Base-by-base conservation (phyloP, 2,888 invertebrate genomes). In the Nymphalis c-album region DNA sequence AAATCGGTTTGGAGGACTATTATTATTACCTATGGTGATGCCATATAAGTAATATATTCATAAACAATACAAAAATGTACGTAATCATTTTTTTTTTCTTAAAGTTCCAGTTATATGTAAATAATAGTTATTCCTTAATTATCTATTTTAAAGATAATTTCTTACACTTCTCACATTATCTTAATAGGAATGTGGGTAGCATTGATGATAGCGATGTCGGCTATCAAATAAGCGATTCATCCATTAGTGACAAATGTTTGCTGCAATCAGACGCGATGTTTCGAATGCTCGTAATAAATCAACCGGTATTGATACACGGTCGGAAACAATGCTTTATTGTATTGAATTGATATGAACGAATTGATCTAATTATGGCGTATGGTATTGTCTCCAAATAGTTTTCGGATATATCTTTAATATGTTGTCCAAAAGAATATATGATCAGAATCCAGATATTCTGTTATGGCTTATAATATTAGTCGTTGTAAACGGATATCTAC, bases 231-330 rank as follows among this genome's bases (percentile, higher is more conserved):
- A 73, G 71, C 73, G 74, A 72, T 74, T 71, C 68, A 67, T 70
- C 73, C 71, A 76, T 76, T 75, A 75, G 74, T 74, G 72, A 73
- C 75, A 72, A 76, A 74, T 71, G 73, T 70, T 72, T 64, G 73
- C 65, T 74, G 69, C 70, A 74, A 74, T 74, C 71, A 70, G 67
- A 68, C 46, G 59, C 67, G 64, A 60, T 67, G 53, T 63, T 51
- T 61, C 67, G 62, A 47, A 69, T 67, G 67, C 62, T 63, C 57
- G 66, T 64, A 64, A 71, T 74, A 68, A 73, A 73, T 73, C 71
- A 70, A 68, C 47, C 48, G 51, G 58, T 64, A 71, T 71, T 71
- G 70, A 68, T 61, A 58, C 68, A 60, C 63, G 57, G 45, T 66
- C 46, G 40, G 59, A 48, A 47, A 66, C 48, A 61, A 35, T 66